These are phyloP conservation scores for Lacerta agilis DNA, from an alignment of 2,797 vertebrate genomes.

Conservation along the genomic window DNA sequence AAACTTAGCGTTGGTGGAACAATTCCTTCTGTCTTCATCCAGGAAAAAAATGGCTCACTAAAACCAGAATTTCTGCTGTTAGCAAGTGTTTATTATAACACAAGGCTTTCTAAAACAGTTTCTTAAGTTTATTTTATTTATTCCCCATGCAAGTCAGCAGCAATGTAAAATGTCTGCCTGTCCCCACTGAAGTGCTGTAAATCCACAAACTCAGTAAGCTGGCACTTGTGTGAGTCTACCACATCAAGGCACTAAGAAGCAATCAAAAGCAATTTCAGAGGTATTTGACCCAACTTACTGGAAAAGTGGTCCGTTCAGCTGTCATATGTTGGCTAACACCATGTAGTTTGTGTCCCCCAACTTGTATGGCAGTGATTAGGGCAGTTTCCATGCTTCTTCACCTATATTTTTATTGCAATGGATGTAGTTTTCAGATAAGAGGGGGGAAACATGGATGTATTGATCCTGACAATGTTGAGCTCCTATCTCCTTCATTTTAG, in stretches of 20 bases:
- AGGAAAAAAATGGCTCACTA: not conserved
- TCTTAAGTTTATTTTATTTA: not conserved
- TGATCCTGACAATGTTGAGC: not conserved
- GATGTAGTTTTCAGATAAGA: not conserved
- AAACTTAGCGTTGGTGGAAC: not conserved
- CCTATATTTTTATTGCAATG: not conserved
- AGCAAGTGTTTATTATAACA: not conserved
- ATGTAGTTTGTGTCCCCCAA: conserved; percentile 43
- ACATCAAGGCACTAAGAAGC: not conserved
- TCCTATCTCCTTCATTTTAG: conserved; percentile 24
- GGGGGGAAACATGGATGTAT: conserved; percentile 9
- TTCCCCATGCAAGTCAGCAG: not conserved
- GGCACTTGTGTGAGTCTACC: not conserved
- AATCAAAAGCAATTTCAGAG: not conserved
- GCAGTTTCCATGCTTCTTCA: conserved; percentile 38
- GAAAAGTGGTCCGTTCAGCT: conserved; percentile 33
- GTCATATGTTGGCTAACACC: not conserved
- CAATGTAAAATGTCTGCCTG: not conserved
- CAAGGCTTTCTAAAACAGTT: not conserved
- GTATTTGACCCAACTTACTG: not conserved
- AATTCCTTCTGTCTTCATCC: not conserved
- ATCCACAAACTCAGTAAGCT: not conserved
- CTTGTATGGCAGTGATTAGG: conserved; percentile 38
- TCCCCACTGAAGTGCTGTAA: not conserved
- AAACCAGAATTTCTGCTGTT: not conserved